Evolutionary conservation across 1,140 invertebrate genomes (phyloP).

Genomic region (Orius insidiosus): DNA sequence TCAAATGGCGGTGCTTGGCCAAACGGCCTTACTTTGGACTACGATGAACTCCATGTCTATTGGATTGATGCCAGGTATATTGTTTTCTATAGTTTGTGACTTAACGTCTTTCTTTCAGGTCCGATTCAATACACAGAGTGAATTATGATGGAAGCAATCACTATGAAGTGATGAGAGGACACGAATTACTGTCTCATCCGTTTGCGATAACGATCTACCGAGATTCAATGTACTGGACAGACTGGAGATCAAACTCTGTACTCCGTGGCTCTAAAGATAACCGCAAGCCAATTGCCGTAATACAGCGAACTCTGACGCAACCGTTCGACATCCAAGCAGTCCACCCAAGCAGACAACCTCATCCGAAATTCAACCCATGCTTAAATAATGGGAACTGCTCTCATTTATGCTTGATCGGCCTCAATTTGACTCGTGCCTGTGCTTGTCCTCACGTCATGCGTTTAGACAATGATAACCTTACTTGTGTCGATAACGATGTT

Average conservation of each 20-base stretch:
- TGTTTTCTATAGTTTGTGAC: not conserved
- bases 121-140: slow-evolving; percentile 69
- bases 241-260: slow-evolving; percentile 47
- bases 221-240: slow-evolving; percentile 46
- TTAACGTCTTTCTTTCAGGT: slow-evolving; percentile 29
- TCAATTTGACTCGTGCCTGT: slow-evolving; percentile 42
- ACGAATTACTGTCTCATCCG: slow-evolving; percentile 39
- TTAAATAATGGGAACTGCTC: slow-evolving; percentile 42
- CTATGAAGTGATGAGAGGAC: slow-evolving; percentile 31
- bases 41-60: slow-evolving; percentile 35
- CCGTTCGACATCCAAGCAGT: slow-evolving; percentile 50
- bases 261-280: slow-evolving; percentile 47
- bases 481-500: slow-evolving; percentile 53
- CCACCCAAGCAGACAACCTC: slow-evolving; percentile 40
- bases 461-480: slow-evolving; percentile 38
- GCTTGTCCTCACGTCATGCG: slow-evolving; percentile 65
- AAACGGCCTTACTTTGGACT: slow-evolving; percentile 48
- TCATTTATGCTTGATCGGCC: slow-evolving; percentile 42
- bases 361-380: slow-evolving; percentile 35
- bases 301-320: slow-evolving; percentile 41
- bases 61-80: slow-evolving; percentile 48
- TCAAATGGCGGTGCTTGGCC: slow-evolving; percentile 43
- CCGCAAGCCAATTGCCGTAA: slow-evolving; percentile 34
- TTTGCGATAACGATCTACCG: slow-evolving; percentile 47
- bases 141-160: slow-evolving; percentile 38